Base-by-base conservation (phyloP, 2,888 invertebrate species). In the Lasioglossum vierecki region DNA sequence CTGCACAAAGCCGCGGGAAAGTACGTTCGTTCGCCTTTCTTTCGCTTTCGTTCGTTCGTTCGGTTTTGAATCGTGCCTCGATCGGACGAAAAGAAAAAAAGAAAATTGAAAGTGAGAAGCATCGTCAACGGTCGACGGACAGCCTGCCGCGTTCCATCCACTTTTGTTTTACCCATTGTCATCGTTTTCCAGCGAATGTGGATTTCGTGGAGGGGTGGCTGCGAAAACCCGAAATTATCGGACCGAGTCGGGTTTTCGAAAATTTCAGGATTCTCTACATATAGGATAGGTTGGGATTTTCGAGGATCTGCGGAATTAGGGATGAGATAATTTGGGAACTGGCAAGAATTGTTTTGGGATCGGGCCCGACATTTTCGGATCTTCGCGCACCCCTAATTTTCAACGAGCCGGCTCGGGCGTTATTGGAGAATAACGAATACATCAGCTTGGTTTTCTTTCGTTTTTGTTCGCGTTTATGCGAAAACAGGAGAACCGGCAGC, bases 1-100 rank as follows among this genome's bases (percentile, higher is more conserved):
- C 89, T 89, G 85, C 86, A 84, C 83, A 87, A 89, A 89, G 87
- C 86, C 80, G 86, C 81, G 82, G 49, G 68, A 87, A 30, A 76
- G 70, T 87, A 78, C 68, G 57, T 63, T 82, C 76, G 68, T 53
- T 41, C 74, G 81, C 41, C 70, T 39, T 60, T 70, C 41, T 70
- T 83, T 71, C 53, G 60, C 71, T 53, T 72, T 72, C 68, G 44
- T 22, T 76, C 72, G 44, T n/a, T 71, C 60, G 66, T 63, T 70
- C 80, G 66, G 49, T 41, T 57, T 83, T 13, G 76, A 76, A 74
- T 60, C 63, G 76, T 71, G 74, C 46, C 44, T 63, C 75, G 81
- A 80, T 82, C 57, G 75, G 77, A 46, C 53, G 41, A 76, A 79
- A 72, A 70, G 41, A 70, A 41, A 70, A 70, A 70, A 70, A 70